Base-by-base conservation (phyloP, 2,888 invertebrate genomes). In the Philhelius pedissequus region DNA sequence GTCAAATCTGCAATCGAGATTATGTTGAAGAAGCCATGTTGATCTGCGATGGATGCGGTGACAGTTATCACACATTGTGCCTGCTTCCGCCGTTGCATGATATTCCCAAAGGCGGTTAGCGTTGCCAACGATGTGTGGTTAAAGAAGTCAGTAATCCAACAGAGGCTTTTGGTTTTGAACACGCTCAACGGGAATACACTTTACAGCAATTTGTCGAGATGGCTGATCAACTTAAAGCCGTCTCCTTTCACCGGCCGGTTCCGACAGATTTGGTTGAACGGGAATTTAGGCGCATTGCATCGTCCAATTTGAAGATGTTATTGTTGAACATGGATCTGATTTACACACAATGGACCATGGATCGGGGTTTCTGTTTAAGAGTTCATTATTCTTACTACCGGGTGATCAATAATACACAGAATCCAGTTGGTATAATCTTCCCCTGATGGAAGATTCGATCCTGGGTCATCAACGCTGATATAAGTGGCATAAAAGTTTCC, bases 311-410 rank as follows among this genome's bases (percentile, higher is more conserved):
- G 98, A 98, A 90, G 98, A 99, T 89, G 98, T 99, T 0, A 97
- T 97, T 0, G 99, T 99, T 1, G 98, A 99, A 90, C 99, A 99
- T 89, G 99, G 99, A 1, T 99, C 99, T 0, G 99, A 99, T 92
- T 93, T 99, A 69, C 99, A 99, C 90, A 98, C 98, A 4, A 97
- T 98, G 96, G 98, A 99, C 90, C 97, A 97, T 89, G 99, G 99
- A 5, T 98, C 98, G 25, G 94, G 94, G 5, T 99, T 99, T 90
- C 99, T 99, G 0, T 98, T 98, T 0, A 96, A 96, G 89, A 94
- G 95, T 5, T 96, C 96, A 25, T 94, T 96, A 0, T 96, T 97
- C 90, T 92, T 97, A 81, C 94, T 96, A 88, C 95, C 96, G 0
- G 90, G 96, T 18, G 97, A 97, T 90, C 95, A 96, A 91, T 96